Evolutionary conservation across 2,888 invertebrate species (phyloP).

Genomic region (Blastobasis lacticolella): DNA sequence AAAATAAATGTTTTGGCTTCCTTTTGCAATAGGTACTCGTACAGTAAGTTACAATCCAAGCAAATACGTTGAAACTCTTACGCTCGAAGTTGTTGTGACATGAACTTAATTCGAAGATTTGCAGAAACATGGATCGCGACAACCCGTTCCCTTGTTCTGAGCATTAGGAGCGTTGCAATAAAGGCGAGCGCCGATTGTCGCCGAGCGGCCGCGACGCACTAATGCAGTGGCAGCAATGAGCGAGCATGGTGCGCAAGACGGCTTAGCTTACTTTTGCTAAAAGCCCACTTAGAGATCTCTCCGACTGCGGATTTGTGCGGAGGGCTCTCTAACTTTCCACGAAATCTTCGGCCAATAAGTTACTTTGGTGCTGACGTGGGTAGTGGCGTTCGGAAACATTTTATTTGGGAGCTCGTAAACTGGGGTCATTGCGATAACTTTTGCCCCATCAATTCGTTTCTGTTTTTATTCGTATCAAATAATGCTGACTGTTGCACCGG

Average conservation of each 20-base stretch:
- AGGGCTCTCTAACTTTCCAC: constrained; percentile 56
- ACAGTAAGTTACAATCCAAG: no score
- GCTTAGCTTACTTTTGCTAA: constrained; percentile 69
- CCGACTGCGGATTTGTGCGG: constrained; percentile 60
- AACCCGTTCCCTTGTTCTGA: neutral
- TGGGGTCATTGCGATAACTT: neutral
- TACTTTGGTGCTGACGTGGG: constrained; percentile 44
- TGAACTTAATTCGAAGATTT: no score
- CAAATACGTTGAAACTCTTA: no score
- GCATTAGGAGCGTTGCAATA: neutral
- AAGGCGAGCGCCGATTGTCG: neutral
- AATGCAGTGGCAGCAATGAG: constrained; percentile 61
- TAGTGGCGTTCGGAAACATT: constrained; percentile 20
- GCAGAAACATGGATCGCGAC: no score
- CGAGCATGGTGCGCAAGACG: constrained; percentile 62
- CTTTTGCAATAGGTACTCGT: no score
- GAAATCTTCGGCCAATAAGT: constrained; percentile 57
- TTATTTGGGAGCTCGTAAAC: constrained; percentile 4
- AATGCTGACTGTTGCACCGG: no score
- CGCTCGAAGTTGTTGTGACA: no score
- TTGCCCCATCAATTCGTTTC: no score
- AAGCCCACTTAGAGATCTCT: constrained; percentile 72
- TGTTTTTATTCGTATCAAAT: no score
- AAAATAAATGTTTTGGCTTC: no score
- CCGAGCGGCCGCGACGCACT: constrained; percentile 13